Conservation (phyloP, 2,888 invertebrate species). For the Limenitis arthemis region DNA sequence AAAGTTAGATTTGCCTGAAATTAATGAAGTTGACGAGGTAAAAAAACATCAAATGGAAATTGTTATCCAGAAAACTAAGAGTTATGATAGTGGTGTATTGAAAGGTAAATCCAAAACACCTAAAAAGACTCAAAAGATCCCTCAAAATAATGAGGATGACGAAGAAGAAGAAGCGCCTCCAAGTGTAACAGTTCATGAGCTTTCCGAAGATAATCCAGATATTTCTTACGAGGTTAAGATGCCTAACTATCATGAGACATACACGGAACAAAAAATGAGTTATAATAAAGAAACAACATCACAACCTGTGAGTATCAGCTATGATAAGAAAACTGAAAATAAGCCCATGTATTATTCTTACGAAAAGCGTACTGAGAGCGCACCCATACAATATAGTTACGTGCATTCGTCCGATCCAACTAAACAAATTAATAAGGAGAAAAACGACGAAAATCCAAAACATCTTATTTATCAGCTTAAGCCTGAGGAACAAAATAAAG, state of each 20-base stretch:
- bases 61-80: constrained; percentile 42
- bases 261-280: constrained; percentile 50
- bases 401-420: constrained; percentile 37
- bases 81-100: constrained; percentile 39
- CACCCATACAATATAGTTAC: constrained; percentile 37
- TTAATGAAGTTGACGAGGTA: constrained; percentile 32
- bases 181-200: constrained; percentile 34
- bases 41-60: constrained; percentile 47
- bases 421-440: constrained; percentile 40
- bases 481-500: constrained; percentile 32
- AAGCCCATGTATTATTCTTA: constrained; percentile 55
- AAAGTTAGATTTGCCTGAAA: constrained; percentile 43
- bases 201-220: constrained; percentile 44
- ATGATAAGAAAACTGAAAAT: constrained; percentile 39
- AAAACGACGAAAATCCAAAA: constrained; percentile 38
- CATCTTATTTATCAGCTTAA: constrained; percentile 44
- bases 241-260: constrained; percentile 55
- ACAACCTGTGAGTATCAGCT: constrained; percentile 46
- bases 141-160: constrained; percentile 32
- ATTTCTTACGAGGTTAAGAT: constrained; percentile 53
- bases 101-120: constrained; percentile 36
- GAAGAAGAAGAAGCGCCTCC: constrained; percentile 39
- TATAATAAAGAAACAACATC: constrained; percentile 54
- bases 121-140: constrained; percentile 36
- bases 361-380: constrained; percentile 37